Base-by-base conservation (phyloP, 2,888 invertebrate species). In the Epinotia brunnichana region DNA sequence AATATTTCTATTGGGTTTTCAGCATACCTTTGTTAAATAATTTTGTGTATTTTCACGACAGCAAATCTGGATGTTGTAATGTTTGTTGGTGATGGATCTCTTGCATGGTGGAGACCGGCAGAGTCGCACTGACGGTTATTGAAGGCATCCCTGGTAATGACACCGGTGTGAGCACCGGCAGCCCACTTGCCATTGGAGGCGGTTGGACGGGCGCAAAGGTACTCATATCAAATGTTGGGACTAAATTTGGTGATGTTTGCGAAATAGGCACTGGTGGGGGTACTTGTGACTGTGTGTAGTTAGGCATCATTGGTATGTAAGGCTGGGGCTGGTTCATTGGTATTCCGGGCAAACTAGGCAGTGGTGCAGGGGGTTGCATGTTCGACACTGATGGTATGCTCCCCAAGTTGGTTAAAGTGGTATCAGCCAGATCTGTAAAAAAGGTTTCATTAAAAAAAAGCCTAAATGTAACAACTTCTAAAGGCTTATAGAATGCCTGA, bases 81-180 rank as follows among this genome's bases (percentile, higher is more conserved):
- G 86, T 82, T 80, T 92, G 91, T 76, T 90, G 91, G 74, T 93
- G 92, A 75, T 92, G 91, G 64, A 94, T 90, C 80, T 94, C 94
- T 80, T 94, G 94, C 83, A 95, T 91, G 13, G 95, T 94, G 11
- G 94, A 90, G 21, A 95, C 94, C 0, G 96, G 96, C 77, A 96
- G 85, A 21, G 95, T 95, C 19, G 96, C 95, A 79, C 96, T 96
- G 15, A 96, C 96, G 19, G 96, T 96, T 76, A 97, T 95, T 13
- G 96, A 96, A 21, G 97, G 96, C 96, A 96, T 96, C 48, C 96
- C 96, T 2, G 96, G 96, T 76, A 96, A 88, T 15, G 95, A 95
- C 59, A 96, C 95, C 0, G 96, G 96, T 0, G 96, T 96, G 41
- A 95, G 94, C 17, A 96, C 94, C 1, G 94, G 90, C 41, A 92